Evolutionary conservation across 2,797 vertebrate genomes (phyloP), one percentile per base, ranked within the genome.

Genomic region (Gallinago solitaria): DNA sequence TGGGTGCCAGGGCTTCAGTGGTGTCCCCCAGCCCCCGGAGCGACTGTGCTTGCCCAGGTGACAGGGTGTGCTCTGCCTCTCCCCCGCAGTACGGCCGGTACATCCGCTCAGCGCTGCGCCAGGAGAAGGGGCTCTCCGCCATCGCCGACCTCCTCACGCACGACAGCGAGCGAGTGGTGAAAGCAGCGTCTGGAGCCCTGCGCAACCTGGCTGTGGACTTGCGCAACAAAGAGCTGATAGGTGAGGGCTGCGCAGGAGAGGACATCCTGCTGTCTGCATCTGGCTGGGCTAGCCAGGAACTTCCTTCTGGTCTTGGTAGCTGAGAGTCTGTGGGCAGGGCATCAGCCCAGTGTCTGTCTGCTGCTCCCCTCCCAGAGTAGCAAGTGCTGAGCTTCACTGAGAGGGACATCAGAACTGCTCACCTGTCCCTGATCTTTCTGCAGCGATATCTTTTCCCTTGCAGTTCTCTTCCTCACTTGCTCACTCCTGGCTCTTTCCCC

Each of bases 201-300:
- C 98, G 99, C 77, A 99, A 99, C 97, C 97, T 99, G 97, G 99
- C 99, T 4, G 98, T 99, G 11, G 99, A 99, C 35, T 89, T 98
- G 30, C 98, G 98, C 47, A 99, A 99, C 97, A 98, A 98, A 81
- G 99, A 99, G 63, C 98, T 99, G 59, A 98, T 99, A 13, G 99
- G 99, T 99, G 92, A 98, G 98, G 43, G 37, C 73, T 37, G 45
- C 1, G 0, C 4, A 4, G 13, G 21, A 15, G 27, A 19, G 65
- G 50, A 11, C 7, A 3, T 30, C 3, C 0, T 0, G 1, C 5
- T 35, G 24, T 41, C 59, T 0, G 0, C 5, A 0, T 4, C 64
- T 2, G 0, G 6, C 9, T 0, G 2, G 45, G 25, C 14, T 9
- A 0, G 67, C 75, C 54, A 21, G 80, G 73, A 48, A 3, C 27